phyloP scores from a whole-genome alignment of 2,888 invertebrate species.

The Nephrotoma flavescens region DNA sequence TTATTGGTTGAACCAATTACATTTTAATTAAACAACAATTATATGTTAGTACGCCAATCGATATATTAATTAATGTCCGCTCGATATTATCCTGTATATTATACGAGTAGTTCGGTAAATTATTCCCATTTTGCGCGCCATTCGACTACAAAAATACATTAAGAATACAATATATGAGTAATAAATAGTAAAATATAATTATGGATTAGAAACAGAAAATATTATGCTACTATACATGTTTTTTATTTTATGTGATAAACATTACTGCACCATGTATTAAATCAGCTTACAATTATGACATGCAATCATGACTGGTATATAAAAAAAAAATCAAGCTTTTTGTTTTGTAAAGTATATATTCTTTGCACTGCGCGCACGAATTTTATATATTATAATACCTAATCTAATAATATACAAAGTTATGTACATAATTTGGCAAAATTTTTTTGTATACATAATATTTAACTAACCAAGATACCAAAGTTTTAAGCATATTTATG shows the following conservation, averaged over 20 bases:
- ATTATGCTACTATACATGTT: not conserved
- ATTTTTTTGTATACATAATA: not conserved
- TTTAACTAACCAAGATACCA: not conserved
- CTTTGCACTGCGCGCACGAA: not conserved
- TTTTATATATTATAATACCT: not conserved
- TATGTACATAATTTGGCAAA: not conserved
- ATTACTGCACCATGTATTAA: not conserved
- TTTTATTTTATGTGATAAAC: not conserved
- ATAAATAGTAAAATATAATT: not conserved
- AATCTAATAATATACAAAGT: not conserved
- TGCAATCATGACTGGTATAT: not conserved
- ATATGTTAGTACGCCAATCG: not conserved
- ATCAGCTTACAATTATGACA: not conserved
- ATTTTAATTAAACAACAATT: not conserved
- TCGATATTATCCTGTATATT: not conserved
- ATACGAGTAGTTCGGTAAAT: not conserved
- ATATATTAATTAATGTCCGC: not conserved
- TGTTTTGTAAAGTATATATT: not conserved
- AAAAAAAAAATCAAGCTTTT: not conserved
- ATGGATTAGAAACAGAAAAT: not conserved
- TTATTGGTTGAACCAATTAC: too few species aligned
- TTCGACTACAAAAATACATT: not conserved
- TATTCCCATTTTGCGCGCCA: not conserved
- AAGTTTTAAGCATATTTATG: not conserved
- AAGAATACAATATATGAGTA: not conserved